Base-by-base conservation (phyloP, 2,888 invertebrate species). In the Coelogynopora nodosa region DNA sequence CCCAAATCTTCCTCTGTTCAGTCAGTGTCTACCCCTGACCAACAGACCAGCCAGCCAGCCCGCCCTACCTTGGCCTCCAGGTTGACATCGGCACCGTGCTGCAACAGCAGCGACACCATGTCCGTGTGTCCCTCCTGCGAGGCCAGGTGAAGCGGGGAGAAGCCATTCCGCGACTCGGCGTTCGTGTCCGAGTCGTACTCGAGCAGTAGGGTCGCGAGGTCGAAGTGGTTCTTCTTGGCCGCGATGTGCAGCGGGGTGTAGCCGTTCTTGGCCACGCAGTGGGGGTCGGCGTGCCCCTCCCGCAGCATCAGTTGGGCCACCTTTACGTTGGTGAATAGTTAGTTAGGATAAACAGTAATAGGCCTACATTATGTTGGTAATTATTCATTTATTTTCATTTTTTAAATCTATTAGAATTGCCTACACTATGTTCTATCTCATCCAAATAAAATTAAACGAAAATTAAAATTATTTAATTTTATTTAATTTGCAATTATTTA, bases 171-270 rank as follows among this genome's bases (percentile, higher is more conserved):
- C 5, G 87, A 87, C 67, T 85, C 80, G n/a, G 88, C 31, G 67
- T 87, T 87, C 0, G 85, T 74, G n/a, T 88, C 86, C 13, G 88
- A 85, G 10, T 85, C 84, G 67, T 84, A 30, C 18, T 28, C 81
- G n/a, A 87, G 67, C 5, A 87, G 30, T 27, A 82, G 31, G 1
- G 31, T 88, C 27, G 87, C 88, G 26, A 98, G 98, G 90, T 98
- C 98, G 97, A 98, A 97, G 93, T 98, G 97, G 93, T 99, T 98
- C 93, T 99, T 99, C 89, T 97, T 95, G 18, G 98, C 97, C 0
- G 99, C 98, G 92, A 99, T 99, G 92, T 99, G 99, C 18, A 99
- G 94, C 0, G 99, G 98, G 0, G 99, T 98, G 91, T 99, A 99
- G 0, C 98, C 99, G 91, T 99, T 99, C 93, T 92, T 88, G 30